These are phyloP conservation scores for Steromphala cineraria DNA, from an alignment of 2,888 invertebrate genomes.

Conservation along the genomic window DNA sequence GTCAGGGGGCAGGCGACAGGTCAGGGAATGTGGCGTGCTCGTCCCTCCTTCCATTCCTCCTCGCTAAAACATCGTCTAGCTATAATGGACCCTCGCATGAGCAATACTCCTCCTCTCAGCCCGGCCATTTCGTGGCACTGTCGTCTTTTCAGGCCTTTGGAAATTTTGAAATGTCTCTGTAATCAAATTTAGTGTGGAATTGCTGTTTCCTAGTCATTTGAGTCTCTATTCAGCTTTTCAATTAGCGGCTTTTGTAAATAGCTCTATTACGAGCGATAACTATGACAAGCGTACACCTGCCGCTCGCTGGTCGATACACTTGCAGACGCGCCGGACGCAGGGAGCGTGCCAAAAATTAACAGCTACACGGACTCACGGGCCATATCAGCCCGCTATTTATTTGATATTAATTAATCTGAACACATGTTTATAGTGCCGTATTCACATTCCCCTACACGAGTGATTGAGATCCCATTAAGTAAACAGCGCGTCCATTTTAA, in stretches of 20 bases:
- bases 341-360: constrained; percentile 22
- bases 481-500: neutral
- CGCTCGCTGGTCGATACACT: constrained; percentile 12
- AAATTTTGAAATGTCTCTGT: constrained; percentile 40
- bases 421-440: constrained; percentile 32
- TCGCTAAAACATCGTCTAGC: neutral
- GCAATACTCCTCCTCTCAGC: neutral
- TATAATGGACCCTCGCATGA: constrained; percentile 21
- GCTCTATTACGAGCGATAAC: constrained; percentile 38
- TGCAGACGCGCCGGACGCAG: neutral
- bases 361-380: neutral
- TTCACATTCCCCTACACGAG: constrained; percentile 29
- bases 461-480: neutral
- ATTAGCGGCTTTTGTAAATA: constrained; percentile 60
- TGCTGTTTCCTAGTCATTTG: constrained; percentile 63
- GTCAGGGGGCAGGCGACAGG: neutral
- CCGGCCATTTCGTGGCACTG: constrained; percentile 7
- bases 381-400: constrained; percentile 28
- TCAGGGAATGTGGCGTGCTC: constrained; percentile 16
- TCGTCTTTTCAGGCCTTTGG: constrained; percentile 16
- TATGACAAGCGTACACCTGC: constrained; percentile 21
- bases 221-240: constrained; percentile 60
- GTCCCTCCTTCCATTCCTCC: neutral
- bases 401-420: constrained; percentile 39
- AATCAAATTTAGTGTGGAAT: constrained; percentile 67